A percentile compares a stretch with the other conserved stretches of the same genome.
phyloP scores from a whole-genome alignment of 1,140 invertebrate genomes.

The Choristoneura fumiferana region DNA sequence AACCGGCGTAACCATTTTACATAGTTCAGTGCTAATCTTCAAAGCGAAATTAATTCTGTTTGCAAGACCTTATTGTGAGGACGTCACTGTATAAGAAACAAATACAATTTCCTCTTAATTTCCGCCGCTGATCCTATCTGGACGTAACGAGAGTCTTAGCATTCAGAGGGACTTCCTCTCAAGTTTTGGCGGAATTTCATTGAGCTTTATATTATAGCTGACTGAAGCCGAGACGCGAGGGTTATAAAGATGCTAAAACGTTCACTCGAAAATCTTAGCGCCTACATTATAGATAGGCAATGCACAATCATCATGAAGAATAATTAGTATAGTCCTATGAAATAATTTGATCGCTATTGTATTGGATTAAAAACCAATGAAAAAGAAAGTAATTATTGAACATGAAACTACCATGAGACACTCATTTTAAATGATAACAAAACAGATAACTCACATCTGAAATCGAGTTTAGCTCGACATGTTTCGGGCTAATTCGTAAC shows the following conservation, averaged over 20 bases:
- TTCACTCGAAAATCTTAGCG: conserved; percentile 24
- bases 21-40: conserved; percentile 38
- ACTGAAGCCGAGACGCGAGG: no score
- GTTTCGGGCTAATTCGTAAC: no score
- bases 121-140: conserved; percentile 68
- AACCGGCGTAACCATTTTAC: conserved; percentile 13
- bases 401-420: no score
- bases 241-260: neutral
- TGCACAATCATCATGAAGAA: no score
- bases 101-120: conserved; percentile 75
- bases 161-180: conserved; percentile 50
- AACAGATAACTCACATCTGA: no score
- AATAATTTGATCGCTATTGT: no score
- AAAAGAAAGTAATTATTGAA: no score
- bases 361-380: no score
- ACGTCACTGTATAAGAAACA: conserved; percentile 68
- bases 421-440: no score
- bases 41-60: conserved; percentile 24
- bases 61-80: conserved; percentile 50
- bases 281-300: no score
- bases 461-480: no score
- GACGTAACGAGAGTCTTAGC: conserved; percentile 61
- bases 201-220: neutral
- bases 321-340: no score
- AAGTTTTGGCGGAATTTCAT: conserved; percentile 47